Conservation (phyloP, 2,888 invertebrate genomes). For the Hydropsyche betteni region DNA sequence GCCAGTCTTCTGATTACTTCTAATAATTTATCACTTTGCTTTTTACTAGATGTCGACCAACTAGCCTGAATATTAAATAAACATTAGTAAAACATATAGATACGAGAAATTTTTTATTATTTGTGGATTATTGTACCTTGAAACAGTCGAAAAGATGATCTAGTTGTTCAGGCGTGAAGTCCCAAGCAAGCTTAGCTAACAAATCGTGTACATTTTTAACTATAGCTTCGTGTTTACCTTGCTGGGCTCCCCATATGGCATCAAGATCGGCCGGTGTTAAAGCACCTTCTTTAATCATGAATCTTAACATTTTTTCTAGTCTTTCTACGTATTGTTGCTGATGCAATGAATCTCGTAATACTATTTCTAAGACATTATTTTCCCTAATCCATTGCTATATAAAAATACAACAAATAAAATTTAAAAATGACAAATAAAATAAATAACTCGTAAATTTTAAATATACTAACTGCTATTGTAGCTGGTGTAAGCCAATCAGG, state of each 20-base stretch:
- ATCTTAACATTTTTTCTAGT: constrained; percentile 95
- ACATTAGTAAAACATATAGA: constrained; percentile 35
- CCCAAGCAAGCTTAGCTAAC: constrained; percentile 96
- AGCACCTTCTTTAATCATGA: constrained; percentile 93
- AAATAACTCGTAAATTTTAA: background rate
- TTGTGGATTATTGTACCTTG: constrained; percentile 69
- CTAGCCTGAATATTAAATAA: constrained; percentile 69
- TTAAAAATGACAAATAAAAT: constrained; percentile 5
- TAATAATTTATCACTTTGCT: constrained; percentile 93
- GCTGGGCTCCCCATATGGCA: constrained; percentile 96
- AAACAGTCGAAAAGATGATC: constrained; percentile 98
- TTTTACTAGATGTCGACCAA: constrained; percentile 95
- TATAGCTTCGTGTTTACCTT: constrained; percentile 97
- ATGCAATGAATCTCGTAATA: constrained; percentile 93
- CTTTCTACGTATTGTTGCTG: constrained; percentile 98
- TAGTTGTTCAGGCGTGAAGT: constrained; percentile 95
- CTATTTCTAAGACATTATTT: constrained; percentile 94
- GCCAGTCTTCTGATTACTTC: constrained; percentile 94
- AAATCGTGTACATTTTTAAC: constrained; percentile 98
- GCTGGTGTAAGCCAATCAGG: constrained; percentile 94
- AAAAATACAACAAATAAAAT: constrained; percentile 51
- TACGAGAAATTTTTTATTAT: background rate
- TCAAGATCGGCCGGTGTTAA: constrained; percentile 91
- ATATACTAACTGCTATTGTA: constrained; percentile 84
- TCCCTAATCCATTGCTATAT: constrained; percentile 92